Conservation (phyloP, 2,797 vertebrate species). For the Apodemus agrarius region DNA sequence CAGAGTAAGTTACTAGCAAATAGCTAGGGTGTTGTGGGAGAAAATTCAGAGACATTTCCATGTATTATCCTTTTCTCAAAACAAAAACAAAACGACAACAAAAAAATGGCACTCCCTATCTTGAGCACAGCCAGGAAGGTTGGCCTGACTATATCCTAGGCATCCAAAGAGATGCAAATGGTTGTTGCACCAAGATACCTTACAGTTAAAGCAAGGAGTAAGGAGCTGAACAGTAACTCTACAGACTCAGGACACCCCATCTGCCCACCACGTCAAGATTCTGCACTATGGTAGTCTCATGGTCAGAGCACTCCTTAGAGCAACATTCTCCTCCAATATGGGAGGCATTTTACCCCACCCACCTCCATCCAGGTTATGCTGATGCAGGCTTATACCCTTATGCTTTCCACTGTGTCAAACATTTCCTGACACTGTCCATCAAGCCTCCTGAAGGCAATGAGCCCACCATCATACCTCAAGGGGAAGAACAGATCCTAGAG, state of each 20-base stretch:
- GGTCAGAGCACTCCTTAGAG: neutral
- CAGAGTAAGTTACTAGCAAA: slow-evolving; percentile 54
- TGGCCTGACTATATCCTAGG: slow-evolving; percentile 24
- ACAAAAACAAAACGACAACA: neutral
- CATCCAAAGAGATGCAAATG: neutral
- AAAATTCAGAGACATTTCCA: slow-evolving; percentile 13
- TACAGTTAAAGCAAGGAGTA: neutral
- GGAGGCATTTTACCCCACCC: neutral
- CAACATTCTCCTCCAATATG: neutral
- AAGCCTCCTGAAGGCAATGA: slow-evolving; percentile 26
- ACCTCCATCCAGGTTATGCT: neutral
- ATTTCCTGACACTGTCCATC: neutral
- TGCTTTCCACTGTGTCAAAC: neutral
- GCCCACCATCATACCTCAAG: neutral
- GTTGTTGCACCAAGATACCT: slow-evolving; percentile 32
- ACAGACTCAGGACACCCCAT: neutral
- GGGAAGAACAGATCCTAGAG: neutral
- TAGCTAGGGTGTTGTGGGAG: neutral
- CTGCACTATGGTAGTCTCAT: neutral
- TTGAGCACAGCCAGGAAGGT: slow-evolving; percentile 22
- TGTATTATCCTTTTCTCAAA: neutral
- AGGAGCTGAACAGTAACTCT: slow-evolving; percentile 1
- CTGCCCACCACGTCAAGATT: neutral
- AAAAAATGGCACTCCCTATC: neutral
- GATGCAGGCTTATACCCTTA: neutral